Evolutionary conservation across 2,888 invertebrate species (phyloP).

Genomic region (Choristoneura rosaceana): DNA sequence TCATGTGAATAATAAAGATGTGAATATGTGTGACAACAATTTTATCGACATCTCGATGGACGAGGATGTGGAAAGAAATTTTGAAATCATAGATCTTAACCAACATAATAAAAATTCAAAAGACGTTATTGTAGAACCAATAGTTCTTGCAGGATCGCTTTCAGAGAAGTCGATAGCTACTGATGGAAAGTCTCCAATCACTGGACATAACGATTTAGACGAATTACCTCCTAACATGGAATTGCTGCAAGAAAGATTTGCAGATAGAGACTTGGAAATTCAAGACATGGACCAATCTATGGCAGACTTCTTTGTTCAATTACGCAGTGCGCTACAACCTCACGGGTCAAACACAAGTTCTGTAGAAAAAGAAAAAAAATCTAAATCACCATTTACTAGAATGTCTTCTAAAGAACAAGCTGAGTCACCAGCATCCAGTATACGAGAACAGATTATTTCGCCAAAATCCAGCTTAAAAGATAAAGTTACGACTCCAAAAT

Average conservation of each 20-base stretch:
- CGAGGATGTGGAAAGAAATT: slow-evolving; percentile 43
- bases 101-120: not conserved
- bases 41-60: not conserved
- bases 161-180: slow-evolving; percentile 64
- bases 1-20: not conserved
- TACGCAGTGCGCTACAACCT: slow-evolving; percentile 47
- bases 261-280: slow-evolving; percentile 60
- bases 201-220: slow-evolving; percentile 65
- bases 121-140: slow-evolving; percentile 16
- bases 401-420: slow-evolving; percentile 53
- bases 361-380: slow-evolving; percentile 23
- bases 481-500: not conserved
- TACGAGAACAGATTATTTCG: slow-evolving; percentile 42
- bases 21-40: not conserved
- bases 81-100: slow-evolving; percentile 35
- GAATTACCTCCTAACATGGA: slow-evolving; percentile 62
- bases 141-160: slow-evolving; percentile 40
- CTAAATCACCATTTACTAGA: slow-evolving; percentile 52
- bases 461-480: not conserved
- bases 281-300: slow-evolving; percentile 57
- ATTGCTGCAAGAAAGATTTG: slow-evolving; percentile 51
- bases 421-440: slow-evolving; percentile 40
- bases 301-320: slow-evolving; percentile 59
- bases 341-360: not conserved
- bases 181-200: slow-evolving; percentile 61